Base-by-base conservation (phyloP, 1,140 invertebrate species). In the Andricus grossulariae region DNA sequence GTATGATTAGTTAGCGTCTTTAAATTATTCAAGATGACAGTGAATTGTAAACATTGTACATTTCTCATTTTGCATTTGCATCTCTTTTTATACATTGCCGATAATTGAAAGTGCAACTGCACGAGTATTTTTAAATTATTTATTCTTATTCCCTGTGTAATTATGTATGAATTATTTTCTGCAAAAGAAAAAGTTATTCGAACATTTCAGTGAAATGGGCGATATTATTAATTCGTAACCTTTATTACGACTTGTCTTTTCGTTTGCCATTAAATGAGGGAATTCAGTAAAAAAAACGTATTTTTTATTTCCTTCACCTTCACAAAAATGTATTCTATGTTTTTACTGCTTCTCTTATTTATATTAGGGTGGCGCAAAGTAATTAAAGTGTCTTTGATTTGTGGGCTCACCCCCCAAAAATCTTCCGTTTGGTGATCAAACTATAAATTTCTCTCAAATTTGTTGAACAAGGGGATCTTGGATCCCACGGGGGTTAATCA, bases 31-130 rank as follows among this genome's bases (percentile, higher is more conserved):
- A 75, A 39, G 25, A 51, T 66, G 54, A 66, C 60, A 72, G 55
- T 73, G 25, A 18, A 32, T 55, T 39, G 57, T 75, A 49, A 72
- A 77, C n/a, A 45, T 50, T 72, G 54, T 66, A 84, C 80, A 78
- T 84, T 32, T 50, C 13, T 49, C 55, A 7, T 78, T 75, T 76
- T 51, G 10, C 39, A 78, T 52, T 66, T 79, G 50, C 73, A 74
- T 83, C 79, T 81, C 71, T 84, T 82, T 84, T 83, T 79, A 70
- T 77, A 82, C 66, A 77, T 79, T 85, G 79, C 71, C 57, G 81
- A 74, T 49, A 57, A 51, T 55, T 45, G n/a, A 55, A 51, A 52
- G 8, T 16, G 25, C 25, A 11, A 25, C 50, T 19, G 18, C 13
- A 74, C 13, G 45, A 13, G 10, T 32, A 39, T 66, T 66, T 66